A percentile compares a stretch with the other conserved stretches of the same genome.
Evolutionary conservation across 92 coral and sea anemone species (phyloP).

Genomic region (Epizoanthus rinbou): DNA sequence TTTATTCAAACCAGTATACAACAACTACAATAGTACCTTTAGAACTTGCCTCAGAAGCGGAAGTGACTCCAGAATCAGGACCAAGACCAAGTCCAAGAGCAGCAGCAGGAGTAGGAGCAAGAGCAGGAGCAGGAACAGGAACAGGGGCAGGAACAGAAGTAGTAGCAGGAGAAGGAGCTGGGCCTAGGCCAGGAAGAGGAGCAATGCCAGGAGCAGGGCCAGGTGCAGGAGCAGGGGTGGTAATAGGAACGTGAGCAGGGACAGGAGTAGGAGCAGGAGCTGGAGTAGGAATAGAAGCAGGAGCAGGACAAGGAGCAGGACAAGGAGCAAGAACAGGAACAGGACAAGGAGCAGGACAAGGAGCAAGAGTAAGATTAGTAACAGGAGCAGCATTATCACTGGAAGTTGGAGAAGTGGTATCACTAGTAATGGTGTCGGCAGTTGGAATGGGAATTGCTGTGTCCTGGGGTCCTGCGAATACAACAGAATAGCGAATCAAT

Average conservation of each 20-base stretch:
- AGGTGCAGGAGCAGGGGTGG: background rate
- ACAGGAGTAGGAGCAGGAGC: background rate
- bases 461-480: background rate
- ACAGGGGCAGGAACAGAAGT: background rate
- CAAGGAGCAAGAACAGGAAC: background rate
- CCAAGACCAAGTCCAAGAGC: background rate
- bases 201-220: background rate
- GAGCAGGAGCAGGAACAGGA: background rate
- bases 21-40: background rate
- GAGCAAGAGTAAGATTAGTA: background rate
- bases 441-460: background rate
- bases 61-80: background rate
- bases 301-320: background rate
- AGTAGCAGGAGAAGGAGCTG: background rate
- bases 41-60: background rate
- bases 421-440: background rate
- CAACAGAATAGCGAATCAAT: no score
- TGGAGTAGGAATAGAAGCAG: background rate
- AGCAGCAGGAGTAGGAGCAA: background rate
- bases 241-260: background rate
- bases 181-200: background rate
- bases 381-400: background rate
- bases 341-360: background rate
- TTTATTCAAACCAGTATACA: no score
- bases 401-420: background rate